Percentiles rank a stretch among this genome's conserved stretches.
Conservation (phyloP, 2,888 invertebrate species). For the Hoplodrina ambigua region DNA sequence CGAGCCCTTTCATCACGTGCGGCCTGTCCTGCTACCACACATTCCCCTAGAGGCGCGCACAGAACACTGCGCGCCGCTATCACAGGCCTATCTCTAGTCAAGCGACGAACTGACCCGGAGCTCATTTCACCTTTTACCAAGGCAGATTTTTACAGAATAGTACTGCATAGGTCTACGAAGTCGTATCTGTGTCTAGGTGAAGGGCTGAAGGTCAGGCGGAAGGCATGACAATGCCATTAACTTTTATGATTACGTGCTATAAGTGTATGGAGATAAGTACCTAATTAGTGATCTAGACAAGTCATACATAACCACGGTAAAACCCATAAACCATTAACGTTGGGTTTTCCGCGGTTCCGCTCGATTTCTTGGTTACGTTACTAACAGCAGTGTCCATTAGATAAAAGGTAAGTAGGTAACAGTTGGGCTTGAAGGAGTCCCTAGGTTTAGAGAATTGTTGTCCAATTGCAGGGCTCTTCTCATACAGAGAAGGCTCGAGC, state of each 20-base stretch:
- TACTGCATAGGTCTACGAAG: not conserved
- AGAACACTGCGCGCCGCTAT: too few relatives aligned
- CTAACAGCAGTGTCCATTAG: not conserved
- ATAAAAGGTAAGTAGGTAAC: not conserved
- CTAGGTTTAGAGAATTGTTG: too few relatives aligned
- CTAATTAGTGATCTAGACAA: constrained; percentile 1
- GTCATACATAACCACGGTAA: not conserved
- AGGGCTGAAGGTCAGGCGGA: constrained; percentile 57
- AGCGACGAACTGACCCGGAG: too few relatives aligned
- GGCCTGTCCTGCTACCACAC: too few relatives aligned
- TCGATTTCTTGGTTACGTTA: not conserved
- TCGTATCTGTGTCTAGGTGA: constrained; percentile 54
- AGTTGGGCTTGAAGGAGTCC: not conserved
- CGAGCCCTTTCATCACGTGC: too few relatives aligned
- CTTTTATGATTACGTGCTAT: constrained; percentile 34
- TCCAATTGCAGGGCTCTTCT: too few relatives aligned
- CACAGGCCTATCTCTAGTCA: too few relatives aligned
- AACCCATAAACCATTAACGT: not conserved
- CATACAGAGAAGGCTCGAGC: too few relatives aligned
- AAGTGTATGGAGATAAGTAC: not conserved
- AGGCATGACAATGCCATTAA: constrained; percentile 44
- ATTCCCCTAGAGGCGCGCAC: too few relatives aligned
- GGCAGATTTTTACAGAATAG: too few relatives aligned
- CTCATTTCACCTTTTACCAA: too few relatives aligned
- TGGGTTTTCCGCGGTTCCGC: constrained; percentile 16